Base-by-base conservation (phyloP, 2,797 vertebrate genomes). In the Sparus aurata region DNA sequence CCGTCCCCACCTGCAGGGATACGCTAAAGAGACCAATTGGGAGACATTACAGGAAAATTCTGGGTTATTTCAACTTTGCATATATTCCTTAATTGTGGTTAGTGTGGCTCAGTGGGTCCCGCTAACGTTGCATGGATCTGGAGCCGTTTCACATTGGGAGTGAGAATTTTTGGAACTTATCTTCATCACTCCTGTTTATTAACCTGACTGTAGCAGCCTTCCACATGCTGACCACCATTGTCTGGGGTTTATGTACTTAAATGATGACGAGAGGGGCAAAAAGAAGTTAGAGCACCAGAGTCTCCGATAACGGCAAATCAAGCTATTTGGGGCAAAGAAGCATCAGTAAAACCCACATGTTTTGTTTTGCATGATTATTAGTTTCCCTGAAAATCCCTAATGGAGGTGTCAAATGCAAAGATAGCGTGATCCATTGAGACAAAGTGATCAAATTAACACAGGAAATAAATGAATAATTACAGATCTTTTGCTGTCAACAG, bases 1-100 rank as follows among this genome's bases (percentile, higher is more conserved):
- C 96, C 97, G 4, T 98, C 97, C n/a, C 97, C 98, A 38, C 98
- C 97, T 59, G 98, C 97, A 50, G 97, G 93, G 90, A 99, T 99
- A 38, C 92, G 96, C 98, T 99, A 45, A 49, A 64, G 75, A 86
- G 34, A 20, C 12, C 38, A 64, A 54, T 50, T 49, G 66, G 17
- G 41, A 3, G 3, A 20, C 30, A 25, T n/a, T 20, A 20, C 30
- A 25, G 30, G 57, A 4, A 12, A 22, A 41, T 30, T 45, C 16
- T 0, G 8, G 18, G 34, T 25, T 11, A 62, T 54, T 67, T 57
- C 10, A 54, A 17, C 7, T 2, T 18, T 41, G 43, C n/a, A 18
- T 43, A 25, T 41, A 41, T 27, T 47, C 46, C 15, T 12, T 46
- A 41, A 62, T 45, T 38, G 59, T 25, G 10, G 50, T 54, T 52